Conservation (phyloP, 2,113 vertebrate genomes). For the Cinclus cinclus region DNA sequence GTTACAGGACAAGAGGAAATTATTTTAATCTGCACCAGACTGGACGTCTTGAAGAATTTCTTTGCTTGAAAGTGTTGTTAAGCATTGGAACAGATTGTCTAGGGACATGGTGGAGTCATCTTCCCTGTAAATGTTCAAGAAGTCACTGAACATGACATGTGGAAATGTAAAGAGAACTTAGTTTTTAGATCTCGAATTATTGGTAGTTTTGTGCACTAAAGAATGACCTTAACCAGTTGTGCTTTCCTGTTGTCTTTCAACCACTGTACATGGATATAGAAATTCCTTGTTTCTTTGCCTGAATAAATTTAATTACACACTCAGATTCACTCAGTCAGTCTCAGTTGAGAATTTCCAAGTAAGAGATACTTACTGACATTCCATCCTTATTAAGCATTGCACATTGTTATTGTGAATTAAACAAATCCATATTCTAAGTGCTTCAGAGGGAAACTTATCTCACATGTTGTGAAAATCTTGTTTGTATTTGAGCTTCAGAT, state of each 20-base stretch:
- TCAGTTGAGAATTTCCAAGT: neutral
- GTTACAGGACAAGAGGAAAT: neutral
- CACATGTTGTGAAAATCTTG: neutral
- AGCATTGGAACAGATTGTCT: neutral
- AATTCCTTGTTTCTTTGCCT: neutral
- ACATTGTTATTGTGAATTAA: neutral
- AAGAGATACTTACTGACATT: neutral
- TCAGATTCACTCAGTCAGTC: conserved; percentile 44
- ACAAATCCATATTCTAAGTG: neutral
- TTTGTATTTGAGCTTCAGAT: neutral
- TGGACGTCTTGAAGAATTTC: neutral
- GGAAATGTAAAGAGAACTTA: neutral
- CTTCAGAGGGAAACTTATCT: neutral
- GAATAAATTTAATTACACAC: conserved; percentile 43
- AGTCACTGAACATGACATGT: neutral
- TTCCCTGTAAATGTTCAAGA: neutral
- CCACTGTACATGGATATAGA: neutral
- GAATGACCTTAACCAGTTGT: neutral
- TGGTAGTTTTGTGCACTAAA: neutral
- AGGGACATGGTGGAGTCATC: rapidly evolving
- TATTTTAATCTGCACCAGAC: rapidly evolving
- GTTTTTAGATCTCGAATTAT: neutral
- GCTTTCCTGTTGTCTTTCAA: neutral
- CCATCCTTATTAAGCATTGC: neutral
- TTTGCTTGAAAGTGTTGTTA: neutral